Base-by-base conservation (phyloP, 1,140 invertebrate species). In the Zelostemma sp. region DNA sequence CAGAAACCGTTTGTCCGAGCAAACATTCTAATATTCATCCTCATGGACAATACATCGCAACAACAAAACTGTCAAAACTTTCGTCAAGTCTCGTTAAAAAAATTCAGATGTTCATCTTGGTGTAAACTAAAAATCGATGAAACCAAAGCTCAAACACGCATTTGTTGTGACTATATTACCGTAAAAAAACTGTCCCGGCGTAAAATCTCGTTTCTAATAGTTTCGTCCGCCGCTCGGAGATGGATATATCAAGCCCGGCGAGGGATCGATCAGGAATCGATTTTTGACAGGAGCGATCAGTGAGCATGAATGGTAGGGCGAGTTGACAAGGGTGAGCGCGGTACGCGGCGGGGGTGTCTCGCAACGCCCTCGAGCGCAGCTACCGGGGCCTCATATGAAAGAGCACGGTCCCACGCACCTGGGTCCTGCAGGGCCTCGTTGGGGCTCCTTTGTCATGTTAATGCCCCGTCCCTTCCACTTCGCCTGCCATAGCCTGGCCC, bases 331-430 rank as follows among this genome's bases (percentile, higher is more conserved):
- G 43, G 53, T 33, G 28, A 40, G 15, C 11, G 43, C 40, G 49
- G n/a, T 45, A 50, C 72, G 59, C 74, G 78, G 76, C 77, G 81
- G 78, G 80, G 79, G 81, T 80, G 81, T 80, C 80, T 78, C 59
- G 48, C 65, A 75, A 66, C 78, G 78, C 79, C 78, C 78, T 79
- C 79, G 81, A 71, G 54, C 57, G 47, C 64, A 50, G 77, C 80
- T 82, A 82, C 79, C 71, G 77, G 71, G 74, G 73, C 78, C 72
- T 61, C 56, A 17, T 28, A 16, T 48, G 25, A 53, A 55, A 65
- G 75, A 77, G 54, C 69, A 58, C 68, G 80, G 81, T 83, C 80
- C 81, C 81, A 83, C 80, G 80, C 80, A 82, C 78, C 80, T 82
- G 80, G 80, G 72, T 65, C 70, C 71, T 56, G 72, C 73, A 72